Conservation (phyloP, 2,797 vertebrate species). For the Tapirus indicus region DNA sequence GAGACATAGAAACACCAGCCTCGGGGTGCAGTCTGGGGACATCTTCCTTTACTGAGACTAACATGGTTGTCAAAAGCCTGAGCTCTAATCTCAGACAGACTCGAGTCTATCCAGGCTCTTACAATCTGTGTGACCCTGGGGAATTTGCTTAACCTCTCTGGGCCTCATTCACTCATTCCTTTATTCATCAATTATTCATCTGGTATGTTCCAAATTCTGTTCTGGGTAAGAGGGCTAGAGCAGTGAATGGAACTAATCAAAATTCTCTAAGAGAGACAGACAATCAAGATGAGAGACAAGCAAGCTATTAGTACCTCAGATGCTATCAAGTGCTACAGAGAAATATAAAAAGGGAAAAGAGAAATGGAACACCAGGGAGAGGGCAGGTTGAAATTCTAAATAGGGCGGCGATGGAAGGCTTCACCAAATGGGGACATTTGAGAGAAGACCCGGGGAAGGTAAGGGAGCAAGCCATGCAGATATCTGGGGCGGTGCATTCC, state of each 20-base stretch:
- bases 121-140: neutral
- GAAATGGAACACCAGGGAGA: neutral
- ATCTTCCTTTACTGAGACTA: neutral
- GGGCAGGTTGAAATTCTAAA: neutral
- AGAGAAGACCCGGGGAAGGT: neutral
- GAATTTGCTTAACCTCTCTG: neutral
- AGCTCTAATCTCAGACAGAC: neutral
- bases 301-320: neutral
- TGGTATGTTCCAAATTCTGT: neutral
- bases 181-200: neutral
- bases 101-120: neutral
- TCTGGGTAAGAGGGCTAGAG: neutral
- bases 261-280: neutral
- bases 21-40: neutral
- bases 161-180: neutral
- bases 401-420: neutral
- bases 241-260: neutral
- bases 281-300: neutral
- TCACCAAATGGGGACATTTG: neutral
- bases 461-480: neutral
- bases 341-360: constrained; percentile 1
- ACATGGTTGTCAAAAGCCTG: neutral
- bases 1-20: neutral
- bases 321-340: neutral
- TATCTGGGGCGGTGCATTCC: neutral